phyloP scores from a whole-genome alignment of 2,888 invertebrate species.

The Drosophila limbata region DNA sequence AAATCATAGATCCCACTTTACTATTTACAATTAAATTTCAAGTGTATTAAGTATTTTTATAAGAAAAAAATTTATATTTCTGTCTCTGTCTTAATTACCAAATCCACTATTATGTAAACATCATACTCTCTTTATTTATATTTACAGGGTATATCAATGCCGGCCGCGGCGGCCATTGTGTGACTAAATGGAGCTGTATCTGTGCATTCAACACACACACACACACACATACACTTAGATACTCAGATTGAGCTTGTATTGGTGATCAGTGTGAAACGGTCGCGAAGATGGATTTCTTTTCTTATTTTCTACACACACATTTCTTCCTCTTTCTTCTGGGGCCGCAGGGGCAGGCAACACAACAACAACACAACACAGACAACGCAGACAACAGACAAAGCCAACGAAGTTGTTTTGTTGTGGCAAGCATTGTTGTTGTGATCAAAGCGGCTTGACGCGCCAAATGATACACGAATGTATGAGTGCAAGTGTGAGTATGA shows the following conservation, averaged over 20 bases:
- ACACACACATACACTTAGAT: slow-evolving; percentile 2
- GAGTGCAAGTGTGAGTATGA: slow-evolving; percentile 27
- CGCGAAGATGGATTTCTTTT: slow-evolving; percentile 82
- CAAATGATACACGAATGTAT: slow-evolving; percentile 62
- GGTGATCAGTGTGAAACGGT: slow-evolving; percentile 68
- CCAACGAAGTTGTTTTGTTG: slow-evolving; percentile 83
- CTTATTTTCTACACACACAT: slow-evolving; percentile 60
- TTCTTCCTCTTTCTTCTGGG: slow-evolving; percentile 29
- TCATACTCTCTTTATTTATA: neutral
- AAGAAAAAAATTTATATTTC: neutral
- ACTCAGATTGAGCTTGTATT: slow-evolving; percentile 45
- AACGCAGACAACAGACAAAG: slow-evolving; percentile 59
- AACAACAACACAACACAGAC: slow-evolving; percentile 5
- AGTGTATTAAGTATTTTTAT: neutral
- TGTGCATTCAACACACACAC: slow-evolving; percentile 27
- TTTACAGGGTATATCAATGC: slow-evolving; percentile 25
- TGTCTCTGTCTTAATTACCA: neutral
- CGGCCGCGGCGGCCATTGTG: slow-evolving; percentile 61
- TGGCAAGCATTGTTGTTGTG: slow-evolving; percentile 84
- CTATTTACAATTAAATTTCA: too few relatives aligned
- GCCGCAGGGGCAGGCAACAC: slow-evolving; percentile 4
- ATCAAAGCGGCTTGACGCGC: slow-evolving; percentile 84
- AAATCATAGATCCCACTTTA: too few relatives aligned
- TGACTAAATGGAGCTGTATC: slow-evolving; percentile 62
- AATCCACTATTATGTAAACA: neutral